A percentile compares a stretch with the other conserved stretches of the same genome.
These are phyloP conservation scores for Andrena flavipes DNA, from an alignment of 2,888 invertebrate genomes.

Conservation along the genomic window DNA sequence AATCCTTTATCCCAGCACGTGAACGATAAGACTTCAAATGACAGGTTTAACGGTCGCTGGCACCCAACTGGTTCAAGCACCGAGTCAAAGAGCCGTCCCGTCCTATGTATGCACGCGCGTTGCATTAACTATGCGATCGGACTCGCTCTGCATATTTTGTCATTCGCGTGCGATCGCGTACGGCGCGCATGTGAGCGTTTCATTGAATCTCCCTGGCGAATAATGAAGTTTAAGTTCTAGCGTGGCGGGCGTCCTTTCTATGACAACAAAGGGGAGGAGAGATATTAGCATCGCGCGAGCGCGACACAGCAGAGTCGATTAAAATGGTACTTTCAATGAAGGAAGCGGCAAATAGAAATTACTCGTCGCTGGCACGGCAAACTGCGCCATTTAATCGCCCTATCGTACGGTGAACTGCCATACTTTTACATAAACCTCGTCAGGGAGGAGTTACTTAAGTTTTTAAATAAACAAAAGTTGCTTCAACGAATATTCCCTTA, in stretches of 20 bases:
- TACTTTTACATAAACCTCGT: too few relatives aligned
- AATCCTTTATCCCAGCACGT: constrained; percentile 39
- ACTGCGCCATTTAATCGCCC: background rate
- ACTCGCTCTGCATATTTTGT: constrained; percentile 55
- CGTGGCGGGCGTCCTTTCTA: constrained; percentile 34
- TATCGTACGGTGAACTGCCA: too few relatives aligned
- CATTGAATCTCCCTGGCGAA: constrained; percentile 51
- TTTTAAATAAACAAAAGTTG: too few relatives aligned
- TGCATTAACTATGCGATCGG: constrained; percentile 56
- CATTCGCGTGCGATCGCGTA: constrained; percentile 39
- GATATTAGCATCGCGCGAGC: constrained; percentile 29
- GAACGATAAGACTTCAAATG: constrained; percentile 57
- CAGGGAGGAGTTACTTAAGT: too few relatives aligned
- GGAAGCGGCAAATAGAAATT: constrained; percentile 21
- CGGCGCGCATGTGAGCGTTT: constrained; percentile 29
- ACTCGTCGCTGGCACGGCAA: background rate
- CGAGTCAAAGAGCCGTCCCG: constrained; percentile 27
- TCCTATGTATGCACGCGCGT: constrained; percentile 27
- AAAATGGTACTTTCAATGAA: constrained; percentile 16
- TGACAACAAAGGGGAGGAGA: constrained; percentile 41
- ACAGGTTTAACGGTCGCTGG: constrained; percentile 45
- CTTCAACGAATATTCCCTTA: too few relatives aligned
- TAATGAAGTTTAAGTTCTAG: constrained; percentile 51
- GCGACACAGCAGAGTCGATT: constrained; percentile 6
- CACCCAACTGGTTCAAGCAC: constrained; percentile 24